phyloP scores from a whole-genome alignment of 2,113 vertebrate species.

The Procapra przewalskii region DNA sequence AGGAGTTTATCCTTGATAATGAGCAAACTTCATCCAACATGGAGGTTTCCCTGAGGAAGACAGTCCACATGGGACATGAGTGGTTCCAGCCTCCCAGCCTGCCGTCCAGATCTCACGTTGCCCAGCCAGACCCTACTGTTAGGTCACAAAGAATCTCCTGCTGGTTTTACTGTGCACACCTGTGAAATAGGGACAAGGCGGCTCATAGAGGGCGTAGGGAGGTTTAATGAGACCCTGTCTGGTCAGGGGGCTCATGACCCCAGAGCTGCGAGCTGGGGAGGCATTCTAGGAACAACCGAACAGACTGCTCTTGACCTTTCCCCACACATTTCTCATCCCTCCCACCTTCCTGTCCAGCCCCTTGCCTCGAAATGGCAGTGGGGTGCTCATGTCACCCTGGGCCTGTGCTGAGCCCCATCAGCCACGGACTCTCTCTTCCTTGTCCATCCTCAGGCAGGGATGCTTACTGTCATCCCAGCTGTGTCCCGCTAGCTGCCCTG shows the following conservation, averaged over 20 bases:
- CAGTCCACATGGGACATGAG: not conserved
- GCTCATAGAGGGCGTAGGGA: not conserved
- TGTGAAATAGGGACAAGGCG: not conserved
- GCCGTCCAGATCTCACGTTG: not conserved
- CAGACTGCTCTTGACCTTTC: not conserved
- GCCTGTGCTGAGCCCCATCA: not conserved
- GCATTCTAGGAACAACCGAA: not conserved
- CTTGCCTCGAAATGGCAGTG: not conserved
- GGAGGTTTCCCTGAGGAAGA: not conserved
- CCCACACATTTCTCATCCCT: not conserved
- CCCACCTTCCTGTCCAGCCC: not conserved
- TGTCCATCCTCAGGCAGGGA: not conserved
- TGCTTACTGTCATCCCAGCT: not conserved
- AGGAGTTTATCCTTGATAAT: not conserved
- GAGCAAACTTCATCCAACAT: not conserved
- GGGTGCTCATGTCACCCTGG: too few relatives aligned
- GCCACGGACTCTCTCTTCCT: not conserved
- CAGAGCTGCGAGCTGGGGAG: not conserved
- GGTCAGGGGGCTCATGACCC: not conserved
- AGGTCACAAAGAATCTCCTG: not conserved
- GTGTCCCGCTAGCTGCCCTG: not conserved
- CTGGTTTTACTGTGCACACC: not conserved
- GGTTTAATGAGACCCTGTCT: not conserved
- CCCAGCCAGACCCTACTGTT: not conserved
- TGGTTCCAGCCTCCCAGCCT: not conserved